Conservation (phyloP, 2,888 invertebrate genomes). For the Polyploca ridens region DNA sequence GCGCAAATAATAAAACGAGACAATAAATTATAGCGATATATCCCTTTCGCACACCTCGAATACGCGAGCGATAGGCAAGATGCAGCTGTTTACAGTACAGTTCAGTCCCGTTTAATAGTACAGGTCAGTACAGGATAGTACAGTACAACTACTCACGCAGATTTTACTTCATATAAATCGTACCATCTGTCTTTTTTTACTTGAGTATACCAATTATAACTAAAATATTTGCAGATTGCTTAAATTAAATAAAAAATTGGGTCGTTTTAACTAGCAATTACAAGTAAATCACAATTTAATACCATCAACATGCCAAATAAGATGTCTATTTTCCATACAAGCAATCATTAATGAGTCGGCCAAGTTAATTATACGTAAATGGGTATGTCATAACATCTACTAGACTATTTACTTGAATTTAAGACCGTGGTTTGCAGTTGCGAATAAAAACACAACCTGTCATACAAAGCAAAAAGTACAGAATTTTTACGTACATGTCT, state of each 20-base stretch:
- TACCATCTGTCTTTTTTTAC: not conserved
- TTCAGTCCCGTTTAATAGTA: no score
- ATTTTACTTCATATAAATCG: no score
- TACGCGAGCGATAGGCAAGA: no score
- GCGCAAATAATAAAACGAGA: no score
- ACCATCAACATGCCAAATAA: slow-evolving; percentile 1
- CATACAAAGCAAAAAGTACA: no score
- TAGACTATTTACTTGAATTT: not conserved
- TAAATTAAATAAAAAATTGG: not conserved
- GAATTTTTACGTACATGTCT: no score
- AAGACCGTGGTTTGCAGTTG: not conserved
- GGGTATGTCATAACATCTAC: not conserved
- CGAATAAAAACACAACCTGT: not conserved
- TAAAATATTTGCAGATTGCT: not conserved
- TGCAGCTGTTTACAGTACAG: no score
- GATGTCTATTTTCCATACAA: not conserved
- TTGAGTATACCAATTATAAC: not conserved
- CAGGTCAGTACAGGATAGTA: no score
- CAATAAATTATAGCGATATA: no score
- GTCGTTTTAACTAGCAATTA: not conserved
- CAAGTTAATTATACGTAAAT: not conserved
- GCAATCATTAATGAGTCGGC: not conserved
- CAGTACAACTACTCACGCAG: no score
- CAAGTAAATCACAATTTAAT: not conserved
- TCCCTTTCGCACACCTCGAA: no score